Evolutionary conservation across 2,888 invertebrate genomes (phyloP), one percentile per base, ranked within the genome.

Genomic region (Leptinotarsa juncta): DNA sequence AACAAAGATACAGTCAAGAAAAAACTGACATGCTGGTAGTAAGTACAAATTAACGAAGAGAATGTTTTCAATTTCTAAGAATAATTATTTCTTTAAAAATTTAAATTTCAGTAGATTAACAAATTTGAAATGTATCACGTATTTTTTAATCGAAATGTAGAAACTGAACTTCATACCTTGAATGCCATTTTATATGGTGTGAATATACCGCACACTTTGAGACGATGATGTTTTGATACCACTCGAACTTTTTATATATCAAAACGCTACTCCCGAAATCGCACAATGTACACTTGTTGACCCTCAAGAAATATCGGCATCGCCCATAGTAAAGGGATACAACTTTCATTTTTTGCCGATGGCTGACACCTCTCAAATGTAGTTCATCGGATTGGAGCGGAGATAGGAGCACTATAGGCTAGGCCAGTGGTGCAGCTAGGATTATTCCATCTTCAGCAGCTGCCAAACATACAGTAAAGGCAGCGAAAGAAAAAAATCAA

Each of bases 391-490:
- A 26, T 23, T 42, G 32, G 10, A 32, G 2, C 10, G 32, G 32
- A 7, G 32, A 10, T 32, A 1, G 42, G 42, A 42, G 42, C 42
- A 42, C 10, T 42, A 42, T 42, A 42, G 42, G 42, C 16, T 42
- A 42, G 42, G 42, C 16, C 12, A 71, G 18, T 7, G 53, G 72
- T 18, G 50, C 32, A 18, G 70, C 72, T 20, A 70, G 71, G 3
- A 77, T 60, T 20, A 77, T 3, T 4, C 74, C 89, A 60, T 88
- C 88, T 77, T 87, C 88, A 55, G 89, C 89, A 70, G 89, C 76
- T 1, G 80, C 74, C 15, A 79, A 12, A 15, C 79, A 50, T 26
- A 79, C 78, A 49, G 77, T 76, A 53, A 81, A 78, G 4, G 79
- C 77, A 12, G 79, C 75, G 49, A 80, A 71, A 79, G 66, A 79